phyloP scores from a whole-genome alignment of 2,888 invertebrate genomes.

The Ectemnius lituratus region DNA sequence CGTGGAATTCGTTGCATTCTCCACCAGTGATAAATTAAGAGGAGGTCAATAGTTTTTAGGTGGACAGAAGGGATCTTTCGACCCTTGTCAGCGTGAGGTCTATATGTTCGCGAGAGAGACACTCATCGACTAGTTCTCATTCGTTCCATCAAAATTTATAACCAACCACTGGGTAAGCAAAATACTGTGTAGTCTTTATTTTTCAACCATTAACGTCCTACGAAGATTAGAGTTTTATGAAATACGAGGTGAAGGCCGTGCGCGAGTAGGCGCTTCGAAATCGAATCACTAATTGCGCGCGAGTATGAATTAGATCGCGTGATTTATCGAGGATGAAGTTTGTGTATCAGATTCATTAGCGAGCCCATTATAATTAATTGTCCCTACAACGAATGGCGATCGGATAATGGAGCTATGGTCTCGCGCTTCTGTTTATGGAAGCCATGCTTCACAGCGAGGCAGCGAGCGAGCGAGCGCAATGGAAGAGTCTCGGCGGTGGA shows the following conservation, averaged over 20 bases:
- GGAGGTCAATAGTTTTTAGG: conserved; percentile 68
- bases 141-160: conserved; percentile 25
- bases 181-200: too few species aligned
- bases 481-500: background rate
- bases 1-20: conserved; percentile 68
- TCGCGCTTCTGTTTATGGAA: background rate
- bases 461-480: too few species aligned
- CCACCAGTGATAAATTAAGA: conserved; percentile 67
- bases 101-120: conserved; percentile 27
- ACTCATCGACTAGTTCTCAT: conserved; percentile 32
- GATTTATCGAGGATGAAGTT: conserved; percentile 23
- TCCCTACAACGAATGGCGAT: background rate
- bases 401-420: conserved; percentile 6
- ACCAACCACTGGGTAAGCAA: too few species aligned
- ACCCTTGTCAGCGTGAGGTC: background rate
- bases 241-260: background rate
- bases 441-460: background rate
- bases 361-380: conserved; percentile 24
- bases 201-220: too few species aligned
- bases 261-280: background rate
- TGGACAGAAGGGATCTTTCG: conserved; percentile 52
- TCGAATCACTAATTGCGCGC: background rate
- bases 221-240: background rate
- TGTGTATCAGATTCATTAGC: conserved; percentile 28
- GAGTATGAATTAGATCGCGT: conserved; percentile 6